Conservation (phyloP, 2,888 invertebrate species). For the Limenitis camilla region DNA sequence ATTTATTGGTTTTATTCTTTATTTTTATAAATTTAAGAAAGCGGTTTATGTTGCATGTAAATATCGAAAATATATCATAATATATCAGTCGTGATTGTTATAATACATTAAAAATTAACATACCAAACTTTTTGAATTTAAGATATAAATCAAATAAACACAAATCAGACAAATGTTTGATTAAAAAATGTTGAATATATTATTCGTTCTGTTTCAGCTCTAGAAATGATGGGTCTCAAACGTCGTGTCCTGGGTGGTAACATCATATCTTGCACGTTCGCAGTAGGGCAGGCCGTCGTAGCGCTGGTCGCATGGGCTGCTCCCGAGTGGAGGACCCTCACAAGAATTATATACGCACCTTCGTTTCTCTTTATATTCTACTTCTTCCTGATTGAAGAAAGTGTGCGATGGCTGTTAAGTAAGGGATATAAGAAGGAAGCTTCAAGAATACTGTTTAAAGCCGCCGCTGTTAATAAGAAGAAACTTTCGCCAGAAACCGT, state of each 20-base stretch:
- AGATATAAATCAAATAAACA: too few species aligned
- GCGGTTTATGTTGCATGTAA: too few species aligned
- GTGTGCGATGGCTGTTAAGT: constrained; percentile 81
- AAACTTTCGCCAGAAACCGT: constrained; percentile 51
- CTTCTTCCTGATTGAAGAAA: constrained; percentile 77
- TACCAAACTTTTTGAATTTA: too few species aligned
- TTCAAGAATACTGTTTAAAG: constrained; percentile 50
- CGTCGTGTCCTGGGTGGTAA: constrained; percentile 78
- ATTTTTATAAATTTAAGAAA: neutral
- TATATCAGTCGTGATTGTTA: too few species aligned
- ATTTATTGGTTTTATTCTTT: neutral
- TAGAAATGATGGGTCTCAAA: constrained; percentile 55
- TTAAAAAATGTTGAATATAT: neutral
- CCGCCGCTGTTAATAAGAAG: constrained; percentile 59
- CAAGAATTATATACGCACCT: constrained; percentile 77
- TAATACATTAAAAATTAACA: too few species aligned
- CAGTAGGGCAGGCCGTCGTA: constrained; percentile 77
- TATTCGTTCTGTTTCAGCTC: constrained; percentile 28
- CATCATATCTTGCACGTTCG: constrained; percentile 78
- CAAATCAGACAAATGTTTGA: too few species aligned
- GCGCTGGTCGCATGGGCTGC: constrained; percentile 77
- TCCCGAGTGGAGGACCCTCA: constrained; percentile 78
- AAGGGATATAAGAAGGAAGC: constrained; percentile 72
- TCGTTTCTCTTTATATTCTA: constrained; percentile 76
- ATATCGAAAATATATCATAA: too few species aligned